A percentile compares a stretch with the other conserved stretches of the same genome.
Conservation (phyloP, 2,888 invertebrate genomes). For the Lordiphosa andalusiaca region DNA sequence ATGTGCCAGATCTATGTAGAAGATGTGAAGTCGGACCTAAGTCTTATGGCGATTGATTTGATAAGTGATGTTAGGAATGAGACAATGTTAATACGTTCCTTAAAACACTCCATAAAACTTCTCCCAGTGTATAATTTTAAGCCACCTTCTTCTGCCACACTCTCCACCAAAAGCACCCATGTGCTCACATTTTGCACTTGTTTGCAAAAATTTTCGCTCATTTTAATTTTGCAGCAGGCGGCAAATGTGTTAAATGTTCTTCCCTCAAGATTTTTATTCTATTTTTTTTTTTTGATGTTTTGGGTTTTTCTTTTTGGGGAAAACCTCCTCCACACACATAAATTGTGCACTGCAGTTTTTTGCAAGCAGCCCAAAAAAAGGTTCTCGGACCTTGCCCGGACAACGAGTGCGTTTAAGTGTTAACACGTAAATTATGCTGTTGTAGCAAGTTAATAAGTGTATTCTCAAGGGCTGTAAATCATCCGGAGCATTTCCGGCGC, state of each 20-base stretch:
- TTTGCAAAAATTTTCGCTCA: conserved; percentile 78
- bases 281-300: conserved; percentile 15
- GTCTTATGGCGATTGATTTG: no score
- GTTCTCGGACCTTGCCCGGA: conserved; percentile 24
- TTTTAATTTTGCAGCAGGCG: conserved; percentile 59
- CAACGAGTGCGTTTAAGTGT: conserved; percentile 77
- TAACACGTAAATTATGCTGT: conserved; percentile 78
- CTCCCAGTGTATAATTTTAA: no score
- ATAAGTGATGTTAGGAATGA: no score
- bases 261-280: conserved; percentile 4
- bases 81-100: no score
- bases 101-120: no score
- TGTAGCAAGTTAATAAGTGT: conserved; percentile 69
- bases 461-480: conserved; percentile 60
- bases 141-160: not conserved
- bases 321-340: conserved; percentile 35
- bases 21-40: no score
- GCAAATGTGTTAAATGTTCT: conserved; percentile 64
- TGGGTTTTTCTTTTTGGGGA: conserved; percentile 14
- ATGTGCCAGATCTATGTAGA: no score
- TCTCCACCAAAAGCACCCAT: not conserved
- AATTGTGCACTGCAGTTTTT: conserved; percentile 42
- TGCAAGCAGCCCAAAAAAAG: conserved; percentile 34
- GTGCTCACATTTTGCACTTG: conserved; percentile 74
- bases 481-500: conserved; percentile 47